Conservation (phyloP, 2,888 invertebrate species). For the Pachydiplax longipennis region DNA sequence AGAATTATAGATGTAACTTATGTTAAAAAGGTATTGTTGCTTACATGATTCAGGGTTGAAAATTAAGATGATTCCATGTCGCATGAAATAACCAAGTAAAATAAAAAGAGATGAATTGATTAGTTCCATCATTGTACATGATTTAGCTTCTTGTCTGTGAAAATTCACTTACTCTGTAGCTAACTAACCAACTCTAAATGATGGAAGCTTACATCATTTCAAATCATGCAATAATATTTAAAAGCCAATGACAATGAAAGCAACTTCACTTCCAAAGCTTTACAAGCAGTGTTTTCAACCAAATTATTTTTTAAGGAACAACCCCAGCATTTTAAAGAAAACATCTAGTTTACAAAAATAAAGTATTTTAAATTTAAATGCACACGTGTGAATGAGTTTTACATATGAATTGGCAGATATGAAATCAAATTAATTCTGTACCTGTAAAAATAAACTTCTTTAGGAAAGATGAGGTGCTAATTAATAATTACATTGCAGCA, state of each 20-base stretch:
- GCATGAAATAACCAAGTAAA: conserved; percentile 21
- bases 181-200: background rate
- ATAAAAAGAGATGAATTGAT: background rate
- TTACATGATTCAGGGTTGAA: conserved; percentile 37
- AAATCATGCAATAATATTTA: background rate
- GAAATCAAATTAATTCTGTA: no score
- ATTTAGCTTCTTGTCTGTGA: background rate
- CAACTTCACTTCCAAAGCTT: background rate
- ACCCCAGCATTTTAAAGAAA: background rate
- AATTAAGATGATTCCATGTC: background rate
- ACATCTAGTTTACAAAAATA: background rate
- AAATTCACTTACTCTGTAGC: no score
- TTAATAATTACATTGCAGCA: no score
- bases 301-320: background rate
- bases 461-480: no score
- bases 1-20: background rate
- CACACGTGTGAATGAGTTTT: no score
- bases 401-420: no score
- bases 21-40: background rate
- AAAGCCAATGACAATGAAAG: background rate
- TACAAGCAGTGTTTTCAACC: background rate
- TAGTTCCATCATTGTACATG: background rate
- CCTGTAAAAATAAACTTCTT: no score
- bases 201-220: background rate
- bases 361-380: no score